Conservation (phyloP, 2,113 vertebrate species). For the Syrmaticus mikado region DNA sequence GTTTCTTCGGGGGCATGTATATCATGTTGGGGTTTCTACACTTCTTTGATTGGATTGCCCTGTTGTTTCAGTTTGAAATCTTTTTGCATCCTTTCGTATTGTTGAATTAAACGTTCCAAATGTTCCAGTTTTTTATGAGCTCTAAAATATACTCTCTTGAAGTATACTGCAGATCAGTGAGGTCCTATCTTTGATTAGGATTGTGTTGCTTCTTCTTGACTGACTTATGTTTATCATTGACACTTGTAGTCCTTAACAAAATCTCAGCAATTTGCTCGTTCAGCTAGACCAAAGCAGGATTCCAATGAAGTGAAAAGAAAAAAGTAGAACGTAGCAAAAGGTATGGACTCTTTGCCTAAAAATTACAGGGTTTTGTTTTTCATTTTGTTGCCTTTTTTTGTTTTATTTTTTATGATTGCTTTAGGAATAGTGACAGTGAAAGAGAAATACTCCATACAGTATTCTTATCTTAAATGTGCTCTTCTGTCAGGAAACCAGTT, state of each 20-base stretch:
- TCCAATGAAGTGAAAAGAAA: conserved; percentile 78
- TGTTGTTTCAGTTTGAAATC: background rate
- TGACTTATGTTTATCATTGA: background rate
- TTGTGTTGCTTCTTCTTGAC: background rate
- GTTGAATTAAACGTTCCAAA: background rate
- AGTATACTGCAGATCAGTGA: background rate
- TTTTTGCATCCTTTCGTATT: background rate
- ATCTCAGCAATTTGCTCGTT: conserved; percentile 93
- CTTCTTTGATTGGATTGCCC: background rate
- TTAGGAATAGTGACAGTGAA: background rate
- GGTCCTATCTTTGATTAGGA: background rate
- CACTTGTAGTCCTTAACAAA: conserved; percentile 72
- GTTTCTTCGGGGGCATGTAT: background rate
- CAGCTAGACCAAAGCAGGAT: conserved; percentile 92
- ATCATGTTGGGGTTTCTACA: background rate
- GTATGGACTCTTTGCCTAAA: conserved; percentile 63
- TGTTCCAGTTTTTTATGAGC: background rate
- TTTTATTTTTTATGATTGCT: background rate
- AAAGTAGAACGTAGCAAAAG: conserved; percentile 60
- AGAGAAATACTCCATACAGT: background rate
- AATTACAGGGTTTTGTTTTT: background rate
- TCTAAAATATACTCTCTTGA: background rate
- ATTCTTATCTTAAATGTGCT: background rate
- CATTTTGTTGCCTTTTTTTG: background rate
- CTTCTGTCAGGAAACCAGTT: background rate